Evolutionary conservation across 2,797 vertebrate species (phyloP).

Genomic region (Crypturellus tataupa): DNA sequence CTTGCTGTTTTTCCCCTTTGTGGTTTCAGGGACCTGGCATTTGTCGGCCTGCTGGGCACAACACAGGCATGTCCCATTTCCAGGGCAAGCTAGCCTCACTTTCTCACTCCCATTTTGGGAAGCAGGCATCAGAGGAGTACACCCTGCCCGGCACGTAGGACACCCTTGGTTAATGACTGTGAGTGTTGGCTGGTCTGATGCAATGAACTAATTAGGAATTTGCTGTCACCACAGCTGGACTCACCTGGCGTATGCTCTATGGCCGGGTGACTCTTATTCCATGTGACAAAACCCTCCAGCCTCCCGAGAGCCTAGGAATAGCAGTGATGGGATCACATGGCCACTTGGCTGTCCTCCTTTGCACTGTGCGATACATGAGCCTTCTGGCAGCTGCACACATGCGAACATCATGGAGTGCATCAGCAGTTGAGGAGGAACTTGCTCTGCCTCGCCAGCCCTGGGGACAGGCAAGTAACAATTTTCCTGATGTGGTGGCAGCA

Average conservation of each 20-base stretch:
- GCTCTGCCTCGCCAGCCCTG: neutral
- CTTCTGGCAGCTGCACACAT: neutral
- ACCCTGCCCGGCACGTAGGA: conserved; percentile 54
- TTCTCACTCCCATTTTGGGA: conserved; percentile 24
- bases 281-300: conserved; percentile 50
- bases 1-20: neutral
- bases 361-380: neutral
- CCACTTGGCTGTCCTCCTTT: conserved; percentile 24
- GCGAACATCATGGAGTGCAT: neutral
- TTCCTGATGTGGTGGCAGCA: neutral
- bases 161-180: conserved; percentile 43
- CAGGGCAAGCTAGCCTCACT: conserved; percentile 18
- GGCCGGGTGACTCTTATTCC: conserved; percentile 12
- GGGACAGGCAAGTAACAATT: neutral
- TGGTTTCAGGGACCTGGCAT: conserved; percentile 13
- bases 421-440: neutral
- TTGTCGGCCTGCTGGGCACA: neutral
- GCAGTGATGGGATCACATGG: conserved; percentile 46
- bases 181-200: conserved; percentile 18
- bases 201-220: conserved; percentile 70
- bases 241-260: conserved; percentile 23
- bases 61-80: conserved; percentile 6
- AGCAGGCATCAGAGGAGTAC: conserved; percentile 14
- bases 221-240: conserved; percentile 59
- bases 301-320: conserved; percentile 36